These are phyloP conservation scores for Leptobrachium ailaonicum DNA, from an alignment of 2,113 vertebrate species.

Conservation along the genomic window DNA sequence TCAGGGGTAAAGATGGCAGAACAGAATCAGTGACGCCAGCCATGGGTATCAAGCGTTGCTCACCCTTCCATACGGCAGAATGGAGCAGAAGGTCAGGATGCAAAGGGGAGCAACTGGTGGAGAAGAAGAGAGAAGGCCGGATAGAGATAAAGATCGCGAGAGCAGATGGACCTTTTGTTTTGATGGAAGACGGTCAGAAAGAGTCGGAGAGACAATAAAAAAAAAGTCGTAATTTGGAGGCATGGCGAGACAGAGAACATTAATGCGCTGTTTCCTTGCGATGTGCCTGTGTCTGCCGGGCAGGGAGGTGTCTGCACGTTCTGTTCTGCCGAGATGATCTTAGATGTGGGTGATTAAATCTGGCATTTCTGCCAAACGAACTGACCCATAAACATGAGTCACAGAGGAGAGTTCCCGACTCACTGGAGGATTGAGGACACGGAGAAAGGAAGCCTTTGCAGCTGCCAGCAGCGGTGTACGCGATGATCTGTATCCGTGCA, in stretches of 20 bases:
- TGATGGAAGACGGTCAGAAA: neutral
- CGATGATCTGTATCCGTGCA: slow-evolving; percentile 23
- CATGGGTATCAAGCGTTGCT: too few species aligned
- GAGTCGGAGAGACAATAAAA: neutral
- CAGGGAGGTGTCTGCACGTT: slow-evolving; percentile 27
- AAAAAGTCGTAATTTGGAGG: slow-evolving; percentile 2
- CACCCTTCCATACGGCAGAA: too few species aligned
- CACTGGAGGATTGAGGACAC: slow-evolving; percentile 39
- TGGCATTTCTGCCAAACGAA: slow-evolving; percentile 49
- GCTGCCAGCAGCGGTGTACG: slow-evolving; percentile 13
- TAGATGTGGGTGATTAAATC: slow-evolving; percentile 51
- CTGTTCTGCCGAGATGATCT: slow-evolving; percentile 43
- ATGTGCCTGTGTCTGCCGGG: slow-evolving; percentile 17
- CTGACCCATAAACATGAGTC: slow-evolving; percentile 50
- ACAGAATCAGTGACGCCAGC: too few species aligned
- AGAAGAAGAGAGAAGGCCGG: too few species aligned
- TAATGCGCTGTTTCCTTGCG: slow-evolving; percentile 28
- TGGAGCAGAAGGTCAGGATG: too few species aligned
- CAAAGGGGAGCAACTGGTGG: too few species aligned
- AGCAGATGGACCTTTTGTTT: neutral
- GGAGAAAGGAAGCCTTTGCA: slow-evolving; percentile 25
- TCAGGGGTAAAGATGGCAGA: too few species aligned
- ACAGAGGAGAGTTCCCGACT: slow-evolving; percentile 45
- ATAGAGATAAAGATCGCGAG: neutral
- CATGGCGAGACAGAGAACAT: slow-evolving; percentile 14